Evolutionary conservation across 2,888 invertebrate species (phyloP).

Genomic region (Drosophila helvetica): DNA sequence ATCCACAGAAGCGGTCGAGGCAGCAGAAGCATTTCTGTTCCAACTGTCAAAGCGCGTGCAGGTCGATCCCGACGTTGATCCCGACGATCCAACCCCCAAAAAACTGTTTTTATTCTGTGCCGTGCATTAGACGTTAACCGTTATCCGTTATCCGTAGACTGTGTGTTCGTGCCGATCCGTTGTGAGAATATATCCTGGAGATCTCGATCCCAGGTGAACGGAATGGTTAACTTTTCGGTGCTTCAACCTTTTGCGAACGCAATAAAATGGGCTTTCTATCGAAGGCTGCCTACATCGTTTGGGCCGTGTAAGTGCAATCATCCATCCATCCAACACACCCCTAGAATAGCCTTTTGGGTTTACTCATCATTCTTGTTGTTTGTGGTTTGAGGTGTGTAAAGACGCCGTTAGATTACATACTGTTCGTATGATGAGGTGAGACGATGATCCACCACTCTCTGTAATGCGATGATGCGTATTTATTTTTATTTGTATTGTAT

Average conservation of each 20-base stretch:
- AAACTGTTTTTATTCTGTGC: conserved; percentile 4
- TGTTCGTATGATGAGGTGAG: background rate
- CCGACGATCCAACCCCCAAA: background rate
- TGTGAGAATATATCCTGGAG: background rate
- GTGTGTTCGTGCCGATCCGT: background rate
- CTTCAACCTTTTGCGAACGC: conserved; percentile 42
- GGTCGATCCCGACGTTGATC: background rate
- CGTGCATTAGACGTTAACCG: conserved; percentile 8
- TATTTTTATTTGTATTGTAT: background rate
- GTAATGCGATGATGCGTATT: background rate
- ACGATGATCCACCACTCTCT: background rate
- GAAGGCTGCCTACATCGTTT: conserved; percentile 91
- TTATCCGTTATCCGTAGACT: conserved; percentile 5
- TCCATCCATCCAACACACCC: background rate
- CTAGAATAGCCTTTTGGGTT: background rate
- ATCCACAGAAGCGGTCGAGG: background rate
- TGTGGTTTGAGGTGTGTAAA: background rate
- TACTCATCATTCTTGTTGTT: background rate
- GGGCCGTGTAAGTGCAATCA: conserved; percentile 89
- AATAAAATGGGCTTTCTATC: conserved; percentile 89
- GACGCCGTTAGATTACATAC: background rate
- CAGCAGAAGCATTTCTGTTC: conserved; percentile 1
- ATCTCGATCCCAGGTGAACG: conserved; percentile 12
- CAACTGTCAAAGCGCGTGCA: conserved; percentile 1
- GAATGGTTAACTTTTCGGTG: conserved; percentile 53